phyloP scores from a whole-genome alignment of 2,797 vertebrate species.

The Artibeus lituratus region DNA sequence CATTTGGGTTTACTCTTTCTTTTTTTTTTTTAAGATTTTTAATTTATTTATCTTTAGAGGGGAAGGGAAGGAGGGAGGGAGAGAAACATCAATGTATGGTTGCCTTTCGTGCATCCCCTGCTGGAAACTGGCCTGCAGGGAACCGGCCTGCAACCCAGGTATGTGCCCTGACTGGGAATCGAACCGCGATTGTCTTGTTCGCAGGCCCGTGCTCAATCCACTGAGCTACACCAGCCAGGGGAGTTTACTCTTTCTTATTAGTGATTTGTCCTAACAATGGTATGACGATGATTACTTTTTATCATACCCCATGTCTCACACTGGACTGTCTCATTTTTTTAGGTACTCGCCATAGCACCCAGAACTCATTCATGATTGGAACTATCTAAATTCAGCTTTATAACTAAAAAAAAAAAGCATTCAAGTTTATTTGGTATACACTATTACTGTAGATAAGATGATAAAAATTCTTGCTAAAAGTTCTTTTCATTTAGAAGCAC shows the following conservation, averaged over 20 bases:
- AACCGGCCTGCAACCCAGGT: no score
- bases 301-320: background rate
- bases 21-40: no score
- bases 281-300: background rate
- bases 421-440: background rate
- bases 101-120: no score
- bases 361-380: background rate
- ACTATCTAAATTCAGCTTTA: background rate
- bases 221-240: no score
- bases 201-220: no score
- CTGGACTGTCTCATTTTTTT: background rate
- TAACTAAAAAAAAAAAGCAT: background rate
- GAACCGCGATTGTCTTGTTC: no score
- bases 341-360: background rate
- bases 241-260: constrained; percentile 3
- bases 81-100: no score
- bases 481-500: background rate
- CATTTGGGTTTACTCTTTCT: constrained; percentile 35
- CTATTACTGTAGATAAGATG: background rate
- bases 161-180: no score
- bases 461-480: background rate
- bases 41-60: no score
- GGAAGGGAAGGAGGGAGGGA: no score
- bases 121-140: no score
- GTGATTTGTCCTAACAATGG: background rate